A percentile compares a stretch with the other conserved stretches of the same genome.
Evolutionary conservation across 2,888 invertebrate species (phyloP).

Genomic region (Pseudoips prasinana): DNA sequence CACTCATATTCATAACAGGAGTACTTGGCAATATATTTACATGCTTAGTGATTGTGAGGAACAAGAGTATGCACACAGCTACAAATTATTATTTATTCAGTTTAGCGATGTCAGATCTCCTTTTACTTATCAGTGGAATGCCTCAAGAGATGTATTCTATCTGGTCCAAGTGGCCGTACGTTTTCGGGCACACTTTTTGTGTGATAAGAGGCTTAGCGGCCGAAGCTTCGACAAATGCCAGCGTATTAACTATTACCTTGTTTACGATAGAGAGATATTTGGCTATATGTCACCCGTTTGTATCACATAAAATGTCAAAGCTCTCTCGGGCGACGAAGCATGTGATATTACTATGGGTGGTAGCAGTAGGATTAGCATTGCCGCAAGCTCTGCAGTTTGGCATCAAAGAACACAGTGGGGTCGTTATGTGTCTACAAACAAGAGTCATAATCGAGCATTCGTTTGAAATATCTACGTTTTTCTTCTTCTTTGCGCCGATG

Average conservation of each 20-base stretch:
- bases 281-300: constrained; percentile 84
- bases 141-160: constrained; percentile 91
- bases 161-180: constrained; percentile 89
- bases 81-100: constrained; percentile 93
- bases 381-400: constrained; percentile 84
- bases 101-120: constrained; percentile 91
- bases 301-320: constrained; percentile 92
- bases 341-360: constrained; percentile 90
- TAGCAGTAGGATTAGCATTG: constrained; percentile 87
- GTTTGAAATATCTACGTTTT: constrained; percentile 86
- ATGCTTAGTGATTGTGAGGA: constrained; percentile 91
- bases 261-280: constrained; percentile 90
- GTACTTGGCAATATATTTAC: constrained; percentile 91
- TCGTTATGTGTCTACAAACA: constrained; percentile 74
- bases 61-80: constrained; percentile 91
- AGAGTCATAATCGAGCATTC: constrained; percentile 81
- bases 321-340: constrained; percentile 91
- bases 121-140: constrained; percentile 89
- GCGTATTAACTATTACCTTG: constrained; percentile 89
- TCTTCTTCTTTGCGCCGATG: constrained; percentile 91
- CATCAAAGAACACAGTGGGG: constrained; percentile 58
- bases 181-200: constrained; percentile 91
- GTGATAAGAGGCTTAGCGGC: constrained; percentile 89
- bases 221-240: constrained; percentile 91
- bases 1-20: constrained; percentile 89